A percentile compares a stretch with the other conserved stretches of the same genome.
These are phyloP conservation scores for Eupleurogrammus muticus DNA, from an alignment of 2,797 vertebrate species.

Conservation along the genomic window DNA sequence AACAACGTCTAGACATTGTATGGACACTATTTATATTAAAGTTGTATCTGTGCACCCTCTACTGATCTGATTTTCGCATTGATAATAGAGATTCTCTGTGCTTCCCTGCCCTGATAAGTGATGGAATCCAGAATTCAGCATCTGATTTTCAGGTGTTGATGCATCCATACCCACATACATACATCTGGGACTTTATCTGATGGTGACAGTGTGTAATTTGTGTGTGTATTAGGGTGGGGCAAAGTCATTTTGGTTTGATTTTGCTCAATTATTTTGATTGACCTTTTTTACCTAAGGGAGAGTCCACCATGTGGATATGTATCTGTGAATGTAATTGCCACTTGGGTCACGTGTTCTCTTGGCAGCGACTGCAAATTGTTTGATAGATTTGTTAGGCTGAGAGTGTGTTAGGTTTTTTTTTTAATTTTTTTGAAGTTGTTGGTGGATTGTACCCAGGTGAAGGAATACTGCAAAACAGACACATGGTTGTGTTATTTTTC, in stretches of 20 bases:
- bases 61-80: constrained; percentile 2
- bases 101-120: constrained; percentile 10
- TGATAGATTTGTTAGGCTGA: not conserved
- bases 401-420: constrained; percentile 1
- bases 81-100: not conserved
- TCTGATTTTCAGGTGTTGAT: constrained; percentile 25
- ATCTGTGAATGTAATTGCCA: constrained; percentile 2
- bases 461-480: constrained; percentile 34
- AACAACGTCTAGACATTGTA: constrained; percentile 47
- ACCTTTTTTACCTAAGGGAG: constrained; percentile 14
- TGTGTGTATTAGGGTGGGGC: constrained; percentile 26
- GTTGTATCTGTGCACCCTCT: not conserved
- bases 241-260: constrained; percentile 7
- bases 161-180: constrained; percentile 13
- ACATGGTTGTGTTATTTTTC: constrained; percentile 37
- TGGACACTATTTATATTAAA: constrained; percentile 17
- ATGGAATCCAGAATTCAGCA: constrained; percentile 17
- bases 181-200: constrained; percentile 38
- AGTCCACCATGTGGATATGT: constrained; percentile 21
- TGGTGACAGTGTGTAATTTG: constrained; percentile 46
- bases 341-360: not conserved
- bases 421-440: not conserved
- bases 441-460: constrained; percentile 29
- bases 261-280: constrained; percentile 18
- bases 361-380: constrained; percentile 7